Base-by-base conservation (phyloP, 2,888 invertebrate species). In the Thera obeliscata region DNA sequence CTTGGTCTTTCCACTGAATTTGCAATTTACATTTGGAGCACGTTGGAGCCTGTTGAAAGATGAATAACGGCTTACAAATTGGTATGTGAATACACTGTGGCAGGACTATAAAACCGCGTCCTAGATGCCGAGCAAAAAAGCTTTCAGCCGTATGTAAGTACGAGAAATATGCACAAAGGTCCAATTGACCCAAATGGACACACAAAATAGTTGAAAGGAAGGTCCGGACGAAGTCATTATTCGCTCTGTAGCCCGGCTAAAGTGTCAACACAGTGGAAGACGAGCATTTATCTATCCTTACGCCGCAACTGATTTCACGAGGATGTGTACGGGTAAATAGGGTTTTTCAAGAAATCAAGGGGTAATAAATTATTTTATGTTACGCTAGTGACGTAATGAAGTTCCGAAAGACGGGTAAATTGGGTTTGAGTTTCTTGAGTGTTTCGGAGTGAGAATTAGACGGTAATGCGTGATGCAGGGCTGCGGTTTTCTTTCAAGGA, bases 141-240 rank as follows among this genome's bases (percentile, higher is more conserved):
- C 91, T 91, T 91, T 91, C 84, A 88, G 85, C 81, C 82, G 79
- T 79, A 80, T 81, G 83, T 83, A 81, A 80, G 81, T 76, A 74
- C 67, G 81, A 81, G 84, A 86, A 89, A 87, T 87, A 88, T 88
- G 89, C 87, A 88, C 86, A 86, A 86, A 87, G 87, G 85, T 85
- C 87, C 92, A 89, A 91, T 91, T 89, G 91, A 91, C 90, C 91
- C 86, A 91, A 93, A 93, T 92, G 91, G 89, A 85, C 89, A 87
- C 86, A 89, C 88, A 88, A 89, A 81, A 91, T 91, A 91, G 91
- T 88, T 87, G 87, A 90, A 90, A 89, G 84, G 86, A 84, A 81
- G 82, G 81, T 82, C 81, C 83, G 80, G 78, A 84, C 81, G 86
- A 87, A 88, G 88, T 91, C 91, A 89, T 92, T 92, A 91, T 89